phyloP scores from a whole-genome alignment of 2,797 vertebrate species.

The Myotis pilosus region DNA sequence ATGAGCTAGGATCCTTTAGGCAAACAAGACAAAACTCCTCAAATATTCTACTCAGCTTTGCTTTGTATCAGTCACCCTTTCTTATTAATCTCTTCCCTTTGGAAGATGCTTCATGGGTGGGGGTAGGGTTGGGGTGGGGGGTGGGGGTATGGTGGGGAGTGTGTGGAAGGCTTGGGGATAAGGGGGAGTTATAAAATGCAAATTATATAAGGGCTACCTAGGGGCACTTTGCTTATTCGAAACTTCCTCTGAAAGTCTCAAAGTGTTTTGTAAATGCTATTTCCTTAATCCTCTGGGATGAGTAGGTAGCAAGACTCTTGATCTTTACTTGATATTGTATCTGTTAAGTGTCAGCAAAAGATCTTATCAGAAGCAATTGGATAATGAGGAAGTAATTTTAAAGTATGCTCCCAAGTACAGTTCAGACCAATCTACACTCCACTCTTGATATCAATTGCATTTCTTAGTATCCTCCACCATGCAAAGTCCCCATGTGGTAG shows the following conservation, averaged over 20 bases:
- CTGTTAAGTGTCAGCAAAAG: constrained; percentile 41
- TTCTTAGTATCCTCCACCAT: constrained; percentile 13
- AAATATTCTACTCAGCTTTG: constrained; percentile 6
- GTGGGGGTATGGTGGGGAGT: too few species aligned
- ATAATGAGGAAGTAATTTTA: constrained; percentile 25
- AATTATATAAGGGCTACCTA: neutral
- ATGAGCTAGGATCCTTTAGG: constrained; percentile 17
- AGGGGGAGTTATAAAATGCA: neutral
- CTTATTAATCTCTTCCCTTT: constrained; percentile 33
- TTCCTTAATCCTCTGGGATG: neutral
- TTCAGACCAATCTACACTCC: neutral
- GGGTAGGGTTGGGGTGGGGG: too few species aligned
- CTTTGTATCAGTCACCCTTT: constrained; percentile 22
- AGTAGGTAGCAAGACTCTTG: constrained; percentile 29
- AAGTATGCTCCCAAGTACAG: neutral
- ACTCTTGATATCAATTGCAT: neutral
- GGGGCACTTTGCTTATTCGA: neutral
- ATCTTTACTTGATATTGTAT: constrained; percentile 45
- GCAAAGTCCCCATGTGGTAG: neutral
- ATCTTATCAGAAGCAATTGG: constrained; percentile 46
- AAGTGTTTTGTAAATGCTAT: constrained; percentile 9
- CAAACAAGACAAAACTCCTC: constrained; percentile 50
- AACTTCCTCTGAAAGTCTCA: constrained; percentile 15
- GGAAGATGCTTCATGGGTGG: neutral
- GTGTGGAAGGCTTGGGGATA: neutral